phyloP scores from a whole-genome alignment of 92 coral and sea anemone genomes.

The Bergia puertoricense region DNA sequence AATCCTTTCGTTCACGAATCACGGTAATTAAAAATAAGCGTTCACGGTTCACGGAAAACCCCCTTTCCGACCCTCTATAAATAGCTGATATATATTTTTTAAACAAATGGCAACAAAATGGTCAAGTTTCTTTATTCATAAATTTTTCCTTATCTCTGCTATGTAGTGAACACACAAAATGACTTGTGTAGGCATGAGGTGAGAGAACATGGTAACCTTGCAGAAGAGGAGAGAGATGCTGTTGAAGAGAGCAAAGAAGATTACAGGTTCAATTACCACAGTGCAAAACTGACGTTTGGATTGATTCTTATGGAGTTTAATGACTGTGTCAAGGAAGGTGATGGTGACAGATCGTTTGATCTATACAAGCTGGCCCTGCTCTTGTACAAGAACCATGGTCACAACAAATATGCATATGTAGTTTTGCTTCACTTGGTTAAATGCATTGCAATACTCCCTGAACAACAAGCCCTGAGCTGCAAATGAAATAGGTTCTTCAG shows the following conservation, averaged over 20 bases:
- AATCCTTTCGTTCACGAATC: no score
- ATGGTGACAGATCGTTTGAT: conserved; percentile 34
- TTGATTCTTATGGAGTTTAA: conserved; percentile 51
- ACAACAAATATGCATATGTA: conserved; percentile 38
- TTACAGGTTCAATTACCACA: conserved; percentile 55
- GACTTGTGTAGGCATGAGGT: neutral
- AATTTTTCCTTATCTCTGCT: no score
- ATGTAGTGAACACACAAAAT: no score
- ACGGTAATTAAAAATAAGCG: no score
- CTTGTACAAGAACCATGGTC: conserved; percentile 10
- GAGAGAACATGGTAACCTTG: neutral
- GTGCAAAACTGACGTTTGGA: conserved; percentile 71
- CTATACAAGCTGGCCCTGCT: conserved; percentile 31
- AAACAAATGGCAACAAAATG: no score
- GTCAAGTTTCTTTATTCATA: no score
- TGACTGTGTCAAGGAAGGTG: conserved; percentile 40
- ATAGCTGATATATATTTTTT: no score
- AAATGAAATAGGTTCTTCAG: conserved; percentile 37
- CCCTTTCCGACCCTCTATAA: no score
- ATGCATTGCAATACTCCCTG: conserved; percentile 20
- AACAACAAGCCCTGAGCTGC: conserved; percentile 9
- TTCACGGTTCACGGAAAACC: no score
- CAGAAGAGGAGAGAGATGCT: neutral
- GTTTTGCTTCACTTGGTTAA: conserved; percentile 35
- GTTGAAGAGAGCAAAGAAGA: conserved; percentile 35